Base-by-base conservation (phyloP, 1,140 invertebrate genomes). In the Nebria ingens region DNA sequence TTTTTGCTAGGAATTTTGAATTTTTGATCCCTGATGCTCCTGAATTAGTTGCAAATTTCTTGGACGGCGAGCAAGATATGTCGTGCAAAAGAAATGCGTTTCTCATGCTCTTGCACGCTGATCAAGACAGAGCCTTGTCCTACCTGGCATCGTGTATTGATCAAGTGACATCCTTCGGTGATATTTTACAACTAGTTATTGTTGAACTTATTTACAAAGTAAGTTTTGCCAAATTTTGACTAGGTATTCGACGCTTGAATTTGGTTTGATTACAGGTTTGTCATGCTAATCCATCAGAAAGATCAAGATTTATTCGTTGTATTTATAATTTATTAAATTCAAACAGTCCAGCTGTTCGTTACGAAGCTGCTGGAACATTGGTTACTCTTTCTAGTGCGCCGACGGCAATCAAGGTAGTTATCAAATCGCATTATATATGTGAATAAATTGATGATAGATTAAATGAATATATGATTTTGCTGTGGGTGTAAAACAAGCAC, bases 201-300 rank as follows among this genome's bases (percentile, higher is more conserved):
- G 97, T 99, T 0, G 97, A 99, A 73, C 78, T 99, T 0, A 99
- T 99, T 65, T 99, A 99, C 68, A 99, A 99, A 82, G 95, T 97
- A 65, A 60, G 58, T 61, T 45, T 42, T n/a, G 45, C 6, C 19
- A 19, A n/a, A n/a, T n/a, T n/a, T n/a, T n/a, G n/a, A n/a, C n/a
- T n/a, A n/a, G n/a, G n/a, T n/a, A n/a, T 38, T 1, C 42, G 0
- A 54, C 51, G 17, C 38, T 38, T 54, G 2, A 42, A 13, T n/a
- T n/a, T n/a, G n/a, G n/a, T n/a, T n/a, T n/a, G n/a, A 58, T 49
- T 63, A 2, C 60, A 92, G 89, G 91, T 94, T 49, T 99, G 96
- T 65, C 90, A 97, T 71, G 86, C 89, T 12, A 98, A 98, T 80
- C 96, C 96, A n/a, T 82, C 85, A 11, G 97, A 99, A 74, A 79